These are phyloP conservation scores for Eupithecia centaureata DNA, from an alignment of 2,888 invertebrate species.

Conservation along the genomic window DNA sequence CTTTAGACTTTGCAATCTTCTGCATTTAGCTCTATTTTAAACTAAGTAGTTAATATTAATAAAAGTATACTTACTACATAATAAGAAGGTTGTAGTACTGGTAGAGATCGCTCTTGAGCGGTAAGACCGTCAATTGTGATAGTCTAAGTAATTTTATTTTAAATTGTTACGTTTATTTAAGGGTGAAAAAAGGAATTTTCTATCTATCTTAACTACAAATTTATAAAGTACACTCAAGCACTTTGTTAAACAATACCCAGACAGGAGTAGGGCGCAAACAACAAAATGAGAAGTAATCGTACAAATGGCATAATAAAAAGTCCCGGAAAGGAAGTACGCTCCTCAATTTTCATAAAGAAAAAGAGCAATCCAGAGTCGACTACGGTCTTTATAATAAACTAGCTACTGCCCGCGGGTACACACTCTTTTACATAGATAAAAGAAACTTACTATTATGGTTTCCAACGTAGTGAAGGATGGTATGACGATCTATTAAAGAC, in stretches of 20 bases:
- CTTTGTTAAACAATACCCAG: slow-evolving; percentile 21
- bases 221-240: slow-evolving; percentile 17
- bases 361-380: slow-evolving; percentile 14
- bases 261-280: slow-evolving; percentile 20
- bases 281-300: slow-evolving; percentile 37
- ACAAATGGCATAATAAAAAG: slow-evolving; percentile 34
- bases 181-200: no score
- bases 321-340: slow-evolving; percentile 26
- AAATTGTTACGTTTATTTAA: no score
- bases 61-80: no score
- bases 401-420: background rate
- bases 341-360: slow-evolving; percentile 36
- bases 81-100: no score
- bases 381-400: background rate
- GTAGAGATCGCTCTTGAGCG: no score
- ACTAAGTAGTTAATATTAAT: no score
- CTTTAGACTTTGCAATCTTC: no score
- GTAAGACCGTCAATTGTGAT: no score
- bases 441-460: background rate
- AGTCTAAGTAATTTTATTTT: no score
- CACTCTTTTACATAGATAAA: background rate
- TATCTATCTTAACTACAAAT: slow-evolving; percentile 17
- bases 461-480: no score
- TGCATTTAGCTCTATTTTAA: no score
- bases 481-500: no score